These are phyloP conservation scores for Chrysomallon squamiferum DNA, from an alignment of 1,140 invertebrate genomes.

Conservation along the genomic window DNA sequence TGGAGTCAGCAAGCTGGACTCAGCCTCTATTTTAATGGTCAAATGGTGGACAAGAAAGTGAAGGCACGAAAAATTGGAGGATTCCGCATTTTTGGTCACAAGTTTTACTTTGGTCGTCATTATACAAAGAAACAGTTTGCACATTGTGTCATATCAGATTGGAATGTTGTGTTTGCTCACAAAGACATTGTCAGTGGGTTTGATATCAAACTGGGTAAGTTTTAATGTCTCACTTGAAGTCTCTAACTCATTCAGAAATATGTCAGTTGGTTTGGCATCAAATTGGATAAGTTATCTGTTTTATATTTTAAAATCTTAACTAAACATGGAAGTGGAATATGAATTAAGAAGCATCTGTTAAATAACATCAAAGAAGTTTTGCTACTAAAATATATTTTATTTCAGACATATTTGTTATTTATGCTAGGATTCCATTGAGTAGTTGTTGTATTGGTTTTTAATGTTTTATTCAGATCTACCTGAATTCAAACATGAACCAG, in stretches of 20 bases:
- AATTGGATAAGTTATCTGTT: too few relatives aligned
- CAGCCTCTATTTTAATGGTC: slow-evolving; percentile 26
- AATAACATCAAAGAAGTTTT: too few relatives aligned
- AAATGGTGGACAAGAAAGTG: not conserved
- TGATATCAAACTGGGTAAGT: slow-evolving; percentile 30
- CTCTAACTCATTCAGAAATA: too few relatives aligned
- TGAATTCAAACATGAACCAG: slow-evolving; percentile 12
- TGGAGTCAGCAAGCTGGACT: slow-evolving; percentile 39
- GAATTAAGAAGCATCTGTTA: too few relatives aligned
- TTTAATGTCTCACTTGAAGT: too few relatives aligned
- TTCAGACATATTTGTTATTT: too few relatives aligned
- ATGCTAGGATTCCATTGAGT: too few relatives aligned
- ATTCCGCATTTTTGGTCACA: not conserved
- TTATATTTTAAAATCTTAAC: too few relatives aligned
- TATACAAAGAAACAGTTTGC: slow-evolving; percentile 8
- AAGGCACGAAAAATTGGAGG: slow-evolving; percentile 13
- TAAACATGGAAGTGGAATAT: too few relatives aligned
- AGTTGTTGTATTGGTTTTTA: too few relatives aligned
- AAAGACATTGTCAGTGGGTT: slow-evolving; percentile 24
- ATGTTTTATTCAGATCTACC: slow-evolving; percentile 11
- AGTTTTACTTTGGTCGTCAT: slow-evolving; percentile 30
- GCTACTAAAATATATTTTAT: too few relatives aligned
- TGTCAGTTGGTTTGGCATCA: too few relatives aligned
- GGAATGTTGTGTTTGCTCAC: slow-evolving; percentile 29
- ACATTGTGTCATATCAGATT: slow-evolving; percentile 32